These are phyloP conservation scores for Spatulosminthurus flaviceps DNA, from an alignment of 2,888 invertebrate species.

Conservation along the genomic window DNA sequence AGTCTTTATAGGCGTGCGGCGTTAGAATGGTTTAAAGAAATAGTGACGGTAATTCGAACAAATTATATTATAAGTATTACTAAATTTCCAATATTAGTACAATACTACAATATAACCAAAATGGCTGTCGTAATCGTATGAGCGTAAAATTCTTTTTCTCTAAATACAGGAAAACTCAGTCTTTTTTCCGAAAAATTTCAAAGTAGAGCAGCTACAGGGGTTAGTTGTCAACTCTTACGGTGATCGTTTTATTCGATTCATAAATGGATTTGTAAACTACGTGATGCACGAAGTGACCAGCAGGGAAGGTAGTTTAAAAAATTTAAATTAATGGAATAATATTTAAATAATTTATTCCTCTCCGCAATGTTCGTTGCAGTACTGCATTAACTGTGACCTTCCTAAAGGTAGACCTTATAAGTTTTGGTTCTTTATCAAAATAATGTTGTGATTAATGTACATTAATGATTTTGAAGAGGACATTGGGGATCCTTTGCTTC, in stretches of 20 bases:
- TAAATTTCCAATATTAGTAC: no score
- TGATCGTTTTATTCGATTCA: conserved; percentile 41
- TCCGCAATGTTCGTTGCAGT: no score
- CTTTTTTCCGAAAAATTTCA: conserved; percentile 25
- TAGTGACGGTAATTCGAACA: conserved; percentile 26
- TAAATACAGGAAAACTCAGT: conserved; percentile 23
- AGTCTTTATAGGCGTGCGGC: conserved; percentile 31
- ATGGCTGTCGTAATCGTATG: no score
- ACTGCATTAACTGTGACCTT: no score
- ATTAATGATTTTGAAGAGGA: background rate
- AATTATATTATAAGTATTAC: no score
- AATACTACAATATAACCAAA: no score
- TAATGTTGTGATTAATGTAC: background rate
- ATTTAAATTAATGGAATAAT: no score
- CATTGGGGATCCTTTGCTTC: conserved; percentile 5
- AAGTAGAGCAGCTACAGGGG: conserved; percentile 41
- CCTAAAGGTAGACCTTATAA: no score
- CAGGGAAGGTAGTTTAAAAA: conserved; percentile 12
- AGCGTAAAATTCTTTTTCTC: no score
- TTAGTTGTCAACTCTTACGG: conserved; percentile 44
- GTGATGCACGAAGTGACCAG: conserved; percentile 24
- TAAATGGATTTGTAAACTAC: conserved; percentile 30
- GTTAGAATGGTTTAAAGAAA: conserved; percentile 35
- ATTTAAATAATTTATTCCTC: no score
- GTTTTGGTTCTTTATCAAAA: background rate